phyloP scores from a whole-genome alignment of 2,888 invertebrate genomes.

The Margaritifera margaritifera region DNA sequence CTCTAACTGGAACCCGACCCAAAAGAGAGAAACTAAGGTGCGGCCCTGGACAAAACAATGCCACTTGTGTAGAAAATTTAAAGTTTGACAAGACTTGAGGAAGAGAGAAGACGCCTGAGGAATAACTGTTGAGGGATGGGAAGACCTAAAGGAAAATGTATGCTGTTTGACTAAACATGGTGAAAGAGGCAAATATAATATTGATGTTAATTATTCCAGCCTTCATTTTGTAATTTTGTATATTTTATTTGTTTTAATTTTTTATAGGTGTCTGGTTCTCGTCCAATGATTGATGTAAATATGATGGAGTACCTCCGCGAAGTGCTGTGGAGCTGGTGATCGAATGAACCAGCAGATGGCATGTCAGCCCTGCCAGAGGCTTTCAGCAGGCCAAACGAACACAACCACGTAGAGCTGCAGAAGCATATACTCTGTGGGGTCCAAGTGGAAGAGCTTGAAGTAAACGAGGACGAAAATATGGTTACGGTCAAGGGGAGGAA shows the following conservation, averaged over 20 bases:
- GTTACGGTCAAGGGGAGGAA: constrained; percentile 19
- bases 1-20: constrained; percentile 4
- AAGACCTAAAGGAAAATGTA: too few relatives aligned
- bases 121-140: too few relatives aligned
- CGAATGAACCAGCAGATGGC: constrained; percentile 15
- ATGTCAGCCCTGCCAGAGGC: constrained; percentile 18
- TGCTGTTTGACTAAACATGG: too few relatives aligned
- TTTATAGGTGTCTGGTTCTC: constrained; percentile 15
- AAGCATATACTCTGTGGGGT: constrained; percentile 15
- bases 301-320: constrained; percentile 23
- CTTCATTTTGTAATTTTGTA: too few relatives aligned
- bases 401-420: constrained; percentile 7
- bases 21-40: too few relatives aligned
- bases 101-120: too few relatives aligned
- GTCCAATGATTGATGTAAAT: constrained; percentile 10
- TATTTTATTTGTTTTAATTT: too few relatives aligned
- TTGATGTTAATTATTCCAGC: too few relatives aligned
- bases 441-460: constrained; percentile 15
- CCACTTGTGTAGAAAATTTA: too few relatives aligned
- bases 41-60: constrained; percentile 32
- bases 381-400: constrained; percentile 4
- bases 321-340: constrained; percentile 26
- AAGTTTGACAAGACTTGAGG: too few relatives aligned
- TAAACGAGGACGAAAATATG: constrained; percentile 6
- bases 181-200: too few relatives aligned